Conservation (phyloP, 2,113 vertebrate species). For the Myocastor coypus region DNA sequence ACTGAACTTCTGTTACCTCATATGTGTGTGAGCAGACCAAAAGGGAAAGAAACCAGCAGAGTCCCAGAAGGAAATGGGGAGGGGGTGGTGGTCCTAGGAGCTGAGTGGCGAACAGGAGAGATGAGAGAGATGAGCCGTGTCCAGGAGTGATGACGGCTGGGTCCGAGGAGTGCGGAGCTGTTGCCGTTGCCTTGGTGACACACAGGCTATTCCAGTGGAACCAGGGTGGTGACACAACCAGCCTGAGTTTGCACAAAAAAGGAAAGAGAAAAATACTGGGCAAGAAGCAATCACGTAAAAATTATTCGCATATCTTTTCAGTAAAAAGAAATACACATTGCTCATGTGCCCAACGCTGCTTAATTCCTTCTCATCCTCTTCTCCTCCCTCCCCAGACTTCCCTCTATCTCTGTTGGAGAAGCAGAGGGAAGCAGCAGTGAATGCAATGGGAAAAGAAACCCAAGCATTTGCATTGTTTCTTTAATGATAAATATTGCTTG, state of each 20-base stretch:
- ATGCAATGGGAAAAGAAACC: not conserved
- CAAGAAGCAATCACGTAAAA: not conserved
- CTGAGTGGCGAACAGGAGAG: not conserved
- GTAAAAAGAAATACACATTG: not conserved
- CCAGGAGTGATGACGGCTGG: accelerated
- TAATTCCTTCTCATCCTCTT: not conserved
- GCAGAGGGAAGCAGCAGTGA: not conserved
- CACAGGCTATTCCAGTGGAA: not conserved
- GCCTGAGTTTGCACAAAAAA: not conserved
- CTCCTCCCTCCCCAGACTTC: not conserved
- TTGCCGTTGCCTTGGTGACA: not conserved
- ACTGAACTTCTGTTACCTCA: not conserved
- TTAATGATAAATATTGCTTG: not conserved
- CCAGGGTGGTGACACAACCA: not conserved
- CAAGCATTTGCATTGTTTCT: not conserved
- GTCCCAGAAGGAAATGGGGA: not conserved
- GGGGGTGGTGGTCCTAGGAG: not conserved
- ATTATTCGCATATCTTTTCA: not conserved
- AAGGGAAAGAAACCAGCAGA: not conserved
- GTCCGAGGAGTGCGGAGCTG: not conserved
- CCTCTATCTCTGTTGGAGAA: not conserved
- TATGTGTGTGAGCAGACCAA: not conserved
- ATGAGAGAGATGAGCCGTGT: too few relatives aligned
- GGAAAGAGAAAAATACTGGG: not conserved
- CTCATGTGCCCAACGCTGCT: not conserved